phyloP scores from a whole-genome alignment of 2,888 invertebrate species.

The Vandiemenella viatica region DNA sequence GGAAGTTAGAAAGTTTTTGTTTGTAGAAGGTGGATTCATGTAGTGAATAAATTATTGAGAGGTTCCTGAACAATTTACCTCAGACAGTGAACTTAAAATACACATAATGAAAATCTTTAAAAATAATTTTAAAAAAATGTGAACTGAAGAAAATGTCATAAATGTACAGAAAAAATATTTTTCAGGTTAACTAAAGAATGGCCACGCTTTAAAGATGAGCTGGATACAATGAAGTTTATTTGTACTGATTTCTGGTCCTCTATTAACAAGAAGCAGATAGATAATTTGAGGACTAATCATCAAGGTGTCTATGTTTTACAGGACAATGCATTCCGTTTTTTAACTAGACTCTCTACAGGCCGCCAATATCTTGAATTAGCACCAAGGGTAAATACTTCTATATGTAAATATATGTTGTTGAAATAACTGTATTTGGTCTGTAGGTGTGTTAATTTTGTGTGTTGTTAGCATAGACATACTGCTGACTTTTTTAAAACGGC shows the following conservation, averaged over 20 bases:
- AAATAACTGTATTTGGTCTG: neutral
- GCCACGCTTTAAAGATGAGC: constrained; percentile 87
- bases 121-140: too few species aligned
- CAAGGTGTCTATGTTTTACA: constrained; percentile 96
- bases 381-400: constrained; percentile 48
- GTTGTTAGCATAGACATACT: too few species aligned
- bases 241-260: constrained; percentile 99
- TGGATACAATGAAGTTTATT: constrained; percentile 95
- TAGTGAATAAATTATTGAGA: too few species aligned
- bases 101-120: too few species aligned
- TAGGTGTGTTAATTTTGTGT: too few species aligned
- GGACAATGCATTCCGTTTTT: constrained; percentile 85
- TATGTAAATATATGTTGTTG: neutral
- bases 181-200: constrained; percentile 71
- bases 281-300: constrained; percentile 93
- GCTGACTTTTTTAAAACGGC: too few species aligned
- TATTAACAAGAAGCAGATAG: constrained; percentile 94
- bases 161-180: constrained; percentile 15
- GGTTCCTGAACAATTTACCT: too few species aligned
- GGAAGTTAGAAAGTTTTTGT: too few species aligned
- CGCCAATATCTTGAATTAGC: constrained; percentile 85
- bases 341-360: constrained; percentile 73
- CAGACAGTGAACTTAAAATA: too few species aligned
- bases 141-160: too few species aligned
- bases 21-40: too few species aligned